These are phyloP conservation scores for Drosophila paranaensis DNA, from an alignment of 2,888 invertebrate species.

Conservation along the genomic window DNA sequence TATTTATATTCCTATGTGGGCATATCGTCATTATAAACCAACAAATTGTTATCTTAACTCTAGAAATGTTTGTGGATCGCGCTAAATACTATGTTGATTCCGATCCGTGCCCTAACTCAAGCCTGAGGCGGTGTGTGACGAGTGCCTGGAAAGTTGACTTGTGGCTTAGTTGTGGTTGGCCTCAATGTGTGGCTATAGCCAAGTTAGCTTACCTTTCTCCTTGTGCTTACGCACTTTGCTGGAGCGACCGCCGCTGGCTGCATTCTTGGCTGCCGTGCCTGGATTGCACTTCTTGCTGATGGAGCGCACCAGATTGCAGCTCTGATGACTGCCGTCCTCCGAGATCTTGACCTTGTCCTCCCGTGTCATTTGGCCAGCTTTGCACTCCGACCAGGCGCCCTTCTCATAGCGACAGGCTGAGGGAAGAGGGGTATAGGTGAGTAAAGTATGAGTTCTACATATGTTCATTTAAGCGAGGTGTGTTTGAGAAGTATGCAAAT, in stretches of 20 bases:
- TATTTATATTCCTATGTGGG: conserved; percentile 26
- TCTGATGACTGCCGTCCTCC: conserved; percentile 86
- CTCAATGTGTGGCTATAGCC: not conserved
- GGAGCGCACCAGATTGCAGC: conserved; percentile 91
- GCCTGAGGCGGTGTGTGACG: conserved; percentile 55
- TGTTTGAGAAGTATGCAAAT: not conserved
- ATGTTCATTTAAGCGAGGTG: too few relatives aligned
- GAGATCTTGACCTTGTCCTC: conserved; percentile 92
- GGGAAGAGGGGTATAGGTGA: not conserved
- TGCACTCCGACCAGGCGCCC: conserved; percentile 94
- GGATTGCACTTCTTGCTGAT: conserved; percentile 94
- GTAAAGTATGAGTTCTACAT: too few relatives aligned
- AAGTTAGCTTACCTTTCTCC: conserved; percentile 85
- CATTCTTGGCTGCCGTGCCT: conserved; percentile 83
- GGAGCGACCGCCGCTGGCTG: conserved; percentile 90
- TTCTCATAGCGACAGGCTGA: conserved; percentile 94
- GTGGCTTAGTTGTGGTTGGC: not conserved
- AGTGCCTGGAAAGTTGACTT: conserved; percentile 31
- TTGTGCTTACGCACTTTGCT: conserved; percentile 84
- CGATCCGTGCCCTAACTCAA: conserved; percentile 18
- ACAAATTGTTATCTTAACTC: conserved; percentile 32
- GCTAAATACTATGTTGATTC: conserved; percentile 44
- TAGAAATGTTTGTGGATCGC: conserved; percentile 35
- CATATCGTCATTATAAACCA: conserved; percentile 12
- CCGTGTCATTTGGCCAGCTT: conserved; percentile 92